Evolutionary conservation across 2,113 vertebrate genomes (phyloP).

Genomic region (Taxidea taxus): DNA sequence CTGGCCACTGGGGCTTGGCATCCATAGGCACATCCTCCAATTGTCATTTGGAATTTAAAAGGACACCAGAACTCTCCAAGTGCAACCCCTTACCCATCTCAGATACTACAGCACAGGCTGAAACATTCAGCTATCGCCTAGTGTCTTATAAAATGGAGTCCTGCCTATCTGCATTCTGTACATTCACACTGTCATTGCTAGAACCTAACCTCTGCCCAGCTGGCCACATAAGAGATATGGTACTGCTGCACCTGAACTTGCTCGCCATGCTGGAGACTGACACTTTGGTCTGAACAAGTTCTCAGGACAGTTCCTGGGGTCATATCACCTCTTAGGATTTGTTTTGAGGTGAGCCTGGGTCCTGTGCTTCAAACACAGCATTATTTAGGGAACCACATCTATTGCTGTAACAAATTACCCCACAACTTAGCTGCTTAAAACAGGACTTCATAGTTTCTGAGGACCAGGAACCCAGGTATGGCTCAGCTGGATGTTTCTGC

Average conservation of each 20-base stretch:
- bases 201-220: neutral
- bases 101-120: neutral
- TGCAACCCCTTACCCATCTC: neutral
- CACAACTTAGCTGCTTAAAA: neutral
- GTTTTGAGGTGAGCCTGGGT: neutral
- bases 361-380: neutral
- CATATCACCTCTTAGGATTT: neutral
- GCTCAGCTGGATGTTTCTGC: neutral
- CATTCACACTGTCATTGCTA: neutral
- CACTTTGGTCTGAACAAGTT: neutral
- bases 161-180: neutral
- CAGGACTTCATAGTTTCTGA: neutral
- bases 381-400: neutral
- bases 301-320: neutral
- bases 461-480: neutral
- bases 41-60: neutral
- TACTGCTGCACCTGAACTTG: neutral
- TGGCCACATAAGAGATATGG: neutral
- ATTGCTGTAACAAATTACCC: neutral
- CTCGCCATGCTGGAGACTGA: neutral
- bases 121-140: neutral
- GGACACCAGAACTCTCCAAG: neutral
- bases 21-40: neutral
- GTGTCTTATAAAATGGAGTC: neutral
- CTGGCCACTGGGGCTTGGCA: neutral